Evolutionary conservation across 2,797 vertebrate species (phyloP).

Genomic region (Hybognathus amarus): DNA sequence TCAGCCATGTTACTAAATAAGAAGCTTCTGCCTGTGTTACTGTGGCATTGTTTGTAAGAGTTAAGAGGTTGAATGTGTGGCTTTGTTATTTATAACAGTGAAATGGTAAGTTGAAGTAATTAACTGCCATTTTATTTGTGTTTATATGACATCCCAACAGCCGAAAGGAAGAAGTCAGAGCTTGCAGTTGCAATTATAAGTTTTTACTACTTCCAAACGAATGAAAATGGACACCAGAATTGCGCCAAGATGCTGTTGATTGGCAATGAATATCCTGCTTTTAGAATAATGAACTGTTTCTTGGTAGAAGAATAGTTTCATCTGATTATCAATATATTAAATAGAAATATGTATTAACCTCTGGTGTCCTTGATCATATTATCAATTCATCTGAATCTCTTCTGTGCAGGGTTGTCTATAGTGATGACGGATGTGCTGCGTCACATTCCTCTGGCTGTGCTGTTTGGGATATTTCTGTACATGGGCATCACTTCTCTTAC

Average conservation of each 20-base stretch:
- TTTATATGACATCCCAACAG: background rate
- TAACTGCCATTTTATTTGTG: background rate
- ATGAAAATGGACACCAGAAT: background rate
- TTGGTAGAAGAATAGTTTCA: background rate
- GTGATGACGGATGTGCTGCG: conserved; percentile 94
- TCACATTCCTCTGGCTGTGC: conserved; percentile 93
- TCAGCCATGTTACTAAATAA: background rate
- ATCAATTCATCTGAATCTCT: background rate
- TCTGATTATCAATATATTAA: background rate
- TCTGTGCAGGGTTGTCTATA: conserved; percentile 87
- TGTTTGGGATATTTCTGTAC: conserved; percentile 98
- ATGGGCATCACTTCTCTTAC: conserved; percentile 98
- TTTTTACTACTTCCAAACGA: background rate
- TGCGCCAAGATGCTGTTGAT: background rate
- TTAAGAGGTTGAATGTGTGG: background rate
- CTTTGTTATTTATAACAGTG: background rate
- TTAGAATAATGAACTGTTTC: background rate
- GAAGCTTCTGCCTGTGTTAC: background rate
- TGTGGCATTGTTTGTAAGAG: background rate
- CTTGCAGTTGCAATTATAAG: background rate
- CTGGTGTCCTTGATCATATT: background rate
- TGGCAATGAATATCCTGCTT: background rate
- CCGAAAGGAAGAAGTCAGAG: background rate
- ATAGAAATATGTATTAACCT: background rate
- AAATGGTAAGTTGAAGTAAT: background rate